Conservation (phyloP, 2,797 vertebrate species). For the Chaetophractus vellerosus region DNA sequence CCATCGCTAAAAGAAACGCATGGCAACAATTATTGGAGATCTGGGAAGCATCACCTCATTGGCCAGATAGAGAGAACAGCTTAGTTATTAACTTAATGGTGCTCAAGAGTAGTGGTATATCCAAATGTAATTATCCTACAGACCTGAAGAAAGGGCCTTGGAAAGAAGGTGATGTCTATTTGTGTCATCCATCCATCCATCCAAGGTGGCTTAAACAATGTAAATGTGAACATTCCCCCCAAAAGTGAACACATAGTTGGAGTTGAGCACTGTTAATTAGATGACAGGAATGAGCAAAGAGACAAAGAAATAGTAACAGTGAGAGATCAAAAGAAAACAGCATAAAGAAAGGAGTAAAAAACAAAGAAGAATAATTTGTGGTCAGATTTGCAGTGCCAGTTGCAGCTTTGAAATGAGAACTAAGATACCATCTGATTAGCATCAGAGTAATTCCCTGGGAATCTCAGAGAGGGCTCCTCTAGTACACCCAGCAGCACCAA, state of each 20-base stretch:
- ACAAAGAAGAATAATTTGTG: not conserved
- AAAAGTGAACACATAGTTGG: not conserved
- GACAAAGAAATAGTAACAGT: not conserved
- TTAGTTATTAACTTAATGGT: not conserved
- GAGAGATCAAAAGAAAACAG: not conserved
- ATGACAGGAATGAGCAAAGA: conserved; percentile 28
- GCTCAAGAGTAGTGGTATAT: not conserved
- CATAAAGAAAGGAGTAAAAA: not conserved
- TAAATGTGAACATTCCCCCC: not conserved
- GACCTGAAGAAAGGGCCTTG: not conserved
- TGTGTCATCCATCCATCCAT: not conserved
- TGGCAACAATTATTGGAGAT: not conserved
- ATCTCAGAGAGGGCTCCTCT: not conserved
- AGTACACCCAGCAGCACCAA: not conserved
- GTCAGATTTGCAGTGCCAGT: not conserved
- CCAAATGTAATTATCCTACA: not conserved
- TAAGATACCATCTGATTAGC: not conserved
- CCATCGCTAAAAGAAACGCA: conserved; percentile 38
- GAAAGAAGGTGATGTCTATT: not conserved
- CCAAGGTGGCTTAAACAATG: not conserved
- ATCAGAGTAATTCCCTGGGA: not conserved
- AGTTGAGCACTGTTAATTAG: not conserved
- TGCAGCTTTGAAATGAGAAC: conserved; percentile 32
- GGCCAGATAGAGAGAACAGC: not conserved
- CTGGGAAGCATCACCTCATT: not conserved